Conservation (phyloP, 2,113 vertebrate species). For the Eira barbara region DNA sequence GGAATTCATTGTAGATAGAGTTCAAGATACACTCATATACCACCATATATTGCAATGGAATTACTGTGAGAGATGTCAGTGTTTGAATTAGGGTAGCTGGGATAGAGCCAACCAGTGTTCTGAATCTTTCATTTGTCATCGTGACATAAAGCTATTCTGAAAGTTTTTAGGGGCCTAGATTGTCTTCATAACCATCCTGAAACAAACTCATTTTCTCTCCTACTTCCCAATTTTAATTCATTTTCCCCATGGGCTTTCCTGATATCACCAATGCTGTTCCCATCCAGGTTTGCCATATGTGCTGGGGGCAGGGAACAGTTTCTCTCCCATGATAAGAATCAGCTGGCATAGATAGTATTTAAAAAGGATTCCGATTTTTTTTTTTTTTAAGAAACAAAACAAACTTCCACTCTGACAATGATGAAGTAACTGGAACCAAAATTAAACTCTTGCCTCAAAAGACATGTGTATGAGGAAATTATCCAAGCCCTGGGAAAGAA, state of each 20-base stretch:
- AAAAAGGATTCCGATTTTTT: background rate
- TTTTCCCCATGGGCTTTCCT: background rate
- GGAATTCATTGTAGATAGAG: background rate
- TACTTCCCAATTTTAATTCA: background rate
- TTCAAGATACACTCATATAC: background rate
- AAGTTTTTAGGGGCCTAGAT: background rate
- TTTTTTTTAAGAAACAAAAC: background rate
- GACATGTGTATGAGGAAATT: background rate
- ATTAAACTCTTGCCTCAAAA: background rate
- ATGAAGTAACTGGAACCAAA: background rate
- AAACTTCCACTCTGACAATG: background rate
- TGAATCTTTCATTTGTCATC: background rate
- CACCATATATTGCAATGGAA: background rate
- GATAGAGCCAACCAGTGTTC: background rate
- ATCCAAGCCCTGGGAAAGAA: background rate
- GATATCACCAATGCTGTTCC: background rate
- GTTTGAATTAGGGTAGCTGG: background rate
- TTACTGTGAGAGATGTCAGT: background rate
- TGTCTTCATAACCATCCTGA: background rate
- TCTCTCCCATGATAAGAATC: background rate
- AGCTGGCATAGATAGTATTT: background rate
- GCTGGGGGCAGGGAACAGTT: background rate
- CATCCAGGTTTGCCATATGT: background rate
- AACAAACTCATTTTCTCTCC: background rate
- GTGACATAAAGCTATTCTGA: background rate